phyloP scores from a whole-genome alignment of 1,140 invertebrate species.

The Lamellibrachia luymesi region DNA sequence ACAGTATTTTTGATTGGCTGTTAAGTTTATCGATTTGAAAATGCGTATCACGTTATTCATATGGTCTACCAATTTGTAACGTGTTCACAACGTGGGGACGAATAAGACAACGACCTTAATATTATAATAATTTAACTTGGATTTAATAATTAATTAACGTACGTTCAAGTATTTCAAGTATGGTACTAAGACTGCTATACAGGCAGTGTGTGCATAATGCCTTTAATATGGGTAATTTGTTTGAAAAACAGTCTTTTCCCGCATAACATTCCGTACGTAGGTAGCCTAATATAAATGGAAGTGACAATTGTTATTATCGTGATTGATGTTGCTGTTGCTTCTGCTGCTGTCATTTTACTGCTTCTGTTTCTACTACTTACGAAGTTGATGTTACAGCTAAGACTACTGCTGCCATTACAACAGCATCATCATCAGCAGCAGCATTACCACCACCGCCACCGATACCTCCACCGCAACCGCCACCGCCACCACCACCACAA shows the following conservation, averaged over 20 bases:
- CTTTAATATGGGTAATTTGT: too few relatives aligned
- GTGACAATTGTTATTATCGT: not conserved
- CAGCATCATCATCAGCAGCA: not conserved
- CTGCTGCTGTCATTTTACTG: not conserved
- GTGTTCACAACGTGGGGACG: too few relatives aligned
- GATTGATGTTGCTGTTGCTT: not conserved
- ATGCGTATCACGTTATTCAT: too few relatives aligned
- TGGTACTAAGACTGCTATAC: not conserved
- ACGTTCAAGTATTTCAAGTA: not conserved
- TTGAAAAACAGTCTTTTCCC: too few relatives aligned
- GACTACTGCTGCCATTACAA: not conserved
- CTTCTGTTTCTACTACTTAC: not conserved
- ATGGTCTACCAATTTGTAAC: too few relatives aligned
- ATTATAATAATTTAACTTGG: too few relatives aligned
- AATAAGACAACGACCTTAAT: too few relatives aligned
- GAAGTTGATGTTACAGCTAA: not conserved
- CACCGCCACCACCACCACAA: not conserved
- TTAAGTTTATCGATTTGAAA: too few relatives aligned
- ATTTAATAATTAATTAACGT: too few relatives aligned
- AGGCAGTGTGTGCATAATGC: not conserved
- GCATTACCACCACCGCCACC: not conserved
- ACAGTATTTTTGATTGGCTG: not conserved
- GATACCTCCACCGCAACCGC: too few relatives aligned
- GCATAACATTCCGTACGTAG: too few relatives aligned
- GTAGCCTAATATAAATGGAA: not conserved